Conservation (phyloP, 2,797 vertebrate genomes). For the Phrynocephalus guinanensis region DNA sequence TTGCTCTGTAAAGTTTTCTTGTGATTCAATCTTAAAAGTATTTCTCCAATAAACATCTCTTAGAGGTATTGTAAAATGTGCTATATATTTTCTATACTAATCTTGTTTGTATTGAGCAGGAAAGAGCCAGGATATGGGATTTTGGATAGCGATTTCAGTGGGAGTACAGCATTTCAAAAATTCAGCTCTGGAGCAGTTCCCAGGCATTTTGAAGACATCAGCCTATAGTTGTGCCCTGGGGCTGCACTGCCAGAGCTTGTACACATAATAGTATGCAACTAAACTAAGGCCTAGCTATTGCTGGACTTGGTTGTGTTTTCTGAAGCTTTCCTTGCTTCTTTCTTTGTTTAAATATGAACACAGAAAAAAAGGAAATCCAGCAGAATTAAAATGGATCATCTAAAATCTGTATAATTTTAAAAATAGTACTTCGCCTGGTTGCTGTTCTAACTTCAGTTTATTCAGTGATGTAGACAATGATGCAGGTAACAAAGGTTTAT, state of each 20-base stretch:
- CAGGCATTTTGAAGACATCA: rapidly evolving
- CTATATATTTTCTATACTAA: conserved; percentile 15
- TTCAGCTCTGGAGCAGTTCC: rapidly evolving
- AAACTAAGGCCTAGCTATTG: background rate
- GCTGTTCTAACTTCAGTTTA: no score
- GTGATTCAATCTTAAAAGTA: background rate
- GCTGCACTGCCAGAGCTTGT: background rate
- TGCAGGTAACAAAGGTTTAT: no score
- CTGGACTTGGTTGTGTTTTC: background rate
- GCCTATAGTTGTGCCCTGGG: rapidly evolving
- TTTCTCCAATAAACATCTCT: conserved; percentile 16
- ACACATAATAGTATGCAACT: background rate
- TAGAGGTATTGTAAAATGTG: conserved; percentile 14
- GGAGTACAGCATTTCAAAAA: rapidly evolving
- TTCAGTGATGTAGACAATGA: no score
- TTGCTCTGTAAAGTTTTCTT: background rate
- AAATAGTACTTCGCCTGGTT: background rate
- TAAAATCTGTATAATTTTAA: background rate
- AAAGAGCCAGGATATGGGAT: background rate
- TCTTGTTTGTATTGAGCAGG: background rate
- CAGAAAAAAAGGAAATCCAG: background rate
- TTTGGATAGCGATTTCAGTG: background rate
- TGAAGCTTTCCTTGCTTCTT: background rate
- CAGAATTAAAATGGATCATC: background rate
- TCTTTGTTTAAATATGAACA: background rate